Evolutionary conservation across 2,797 vertebrate species (phyloP).

Genomic region (Halcyon leucocephala): DNA sequence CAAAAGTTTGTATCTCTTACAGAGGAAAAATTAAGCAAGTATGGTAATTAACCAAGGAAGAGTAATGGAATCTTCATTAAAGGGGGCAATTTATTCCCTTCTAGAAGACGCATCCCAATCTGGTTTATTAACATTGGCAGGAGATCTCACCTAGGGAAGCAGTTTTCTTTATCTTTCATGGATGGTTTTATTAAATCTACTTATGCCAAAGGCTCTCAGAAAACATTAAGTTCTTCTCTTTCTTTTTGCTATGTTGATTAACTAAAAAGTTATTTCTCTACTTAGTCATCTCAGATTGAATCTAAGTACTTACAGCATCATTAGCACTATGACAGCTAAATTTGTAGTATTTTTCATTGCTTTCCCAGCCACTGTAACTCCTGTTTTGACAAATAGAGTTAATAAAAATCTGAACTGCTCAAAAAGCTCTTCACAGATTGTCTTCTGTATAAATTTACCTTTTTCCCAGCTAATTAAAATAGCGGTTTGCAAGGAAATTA

Average conservation of each 20-base stretch:
- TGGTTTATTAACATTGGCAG: not conserved
- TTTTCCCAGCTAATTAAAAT: not conserved
- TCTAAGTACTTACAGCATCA: not conserved
- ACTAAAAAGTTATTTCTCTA: not conserved
- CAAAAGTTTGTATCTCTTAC: not conserved
- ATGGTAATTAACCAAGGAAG: conserved; percentile 17
- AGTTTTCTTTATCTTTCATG: not conserved
- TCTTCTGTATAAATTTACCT: not conserved
- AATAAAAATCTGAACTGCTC: not conserved
- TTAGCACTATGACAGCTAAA: not conserved
- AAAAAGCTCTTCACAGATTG: not conserved
- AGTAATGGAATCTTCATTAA: not conserved
- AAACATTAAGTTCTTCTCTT: not conserved
- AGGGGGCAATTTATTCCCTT: not conserved
- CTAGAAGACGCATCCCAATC: not conserved
- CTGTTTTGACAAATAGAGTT: not conserved
- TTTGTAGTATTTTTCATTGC: not conserved
- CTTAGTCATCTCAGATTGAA: not conserved
- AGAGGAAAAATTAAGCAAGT: not conserved
- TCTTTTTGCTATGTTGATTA: not conserved
- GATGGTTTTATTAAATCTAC: not conserved
- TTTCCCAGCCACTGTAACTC: not conserved
- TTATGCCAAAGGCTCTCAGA: not conserved
- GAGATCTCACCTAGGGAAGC: not conserved
- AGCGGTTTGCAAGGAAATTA: not conserved